These are phyloP conservation scores for Lagria hirta DNA, from an alignment of 2,888 invertebrate species.

Conservation along the genomic window DNA sequence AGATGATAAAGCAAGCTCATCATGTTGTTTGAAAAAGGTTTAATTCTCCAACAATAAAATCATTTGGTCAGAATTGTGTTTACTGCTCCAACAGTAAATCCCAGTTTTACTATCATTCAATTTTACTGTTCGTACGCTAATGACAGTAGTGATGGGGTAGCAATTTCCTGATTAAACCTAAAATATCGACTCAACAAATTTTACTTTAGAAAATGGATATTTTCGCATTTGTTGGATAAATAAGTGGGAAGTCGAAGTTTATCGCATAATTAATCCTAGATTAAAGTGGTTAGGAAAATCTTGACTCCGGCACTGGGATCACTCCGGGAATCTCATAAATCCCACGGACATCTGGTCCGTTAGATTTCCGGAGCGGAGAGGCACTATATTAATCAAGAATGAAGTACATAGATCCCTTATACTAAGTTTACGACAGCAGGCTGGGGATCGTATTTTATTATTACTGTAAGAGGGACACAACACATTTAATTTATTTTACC, in stretches of 20 bases:
- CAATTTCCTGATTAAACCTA: conserved; percentile 10
- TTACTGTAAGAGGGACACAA: too few species aligned
- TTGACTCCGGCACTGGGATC: conserved; percentile 29
- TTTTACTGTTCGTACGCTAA: conserved; percentile 18
- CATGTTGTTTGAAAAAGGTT: too few species aligned
- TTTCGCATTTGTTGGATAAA: conserved; percentile 13
- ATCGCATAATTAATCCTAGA: conserved; percentile 19
- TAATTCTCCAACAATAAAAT: too few species aligned
- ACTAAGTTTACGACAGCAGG: conserved; percentile 22
- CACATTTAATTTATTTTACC: too few species aligned
- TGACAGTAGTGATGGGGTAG: conserved; percentile 8
- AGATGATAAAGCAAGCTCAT: too few species aligned
- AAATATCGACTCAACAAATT: neutral
- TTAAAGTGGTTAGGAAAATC: conserved; percentile 20
- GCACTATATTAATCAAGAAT: conserved; percentile 42
- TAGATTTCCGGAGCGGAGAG: conserved; percentile 42
- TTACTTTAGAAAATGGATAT: conserved; percentile 12
- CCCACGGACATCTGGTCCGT: conserved; percentile 41
- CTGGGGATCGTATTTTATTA: conserved; percentile 38
- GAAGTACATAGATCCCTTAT: conserved; percentile 33
- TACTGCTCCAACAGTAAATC: conserved; percentile 13
- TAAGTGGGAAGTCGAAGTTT: conserved; percentile 15
- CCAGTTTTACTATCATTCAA: conserved; percentile 19
- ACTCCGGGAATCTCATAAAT: conserved; percentile 38
- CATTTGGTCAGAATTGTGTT: too few species aligned